A percentile compares a stretch with the other conserved stretches of the same genome.
Evolutionary conservation across 2,888 invertebrate species (phyloP).

Genomic region (Zygogramma bicolorata): DNA sequence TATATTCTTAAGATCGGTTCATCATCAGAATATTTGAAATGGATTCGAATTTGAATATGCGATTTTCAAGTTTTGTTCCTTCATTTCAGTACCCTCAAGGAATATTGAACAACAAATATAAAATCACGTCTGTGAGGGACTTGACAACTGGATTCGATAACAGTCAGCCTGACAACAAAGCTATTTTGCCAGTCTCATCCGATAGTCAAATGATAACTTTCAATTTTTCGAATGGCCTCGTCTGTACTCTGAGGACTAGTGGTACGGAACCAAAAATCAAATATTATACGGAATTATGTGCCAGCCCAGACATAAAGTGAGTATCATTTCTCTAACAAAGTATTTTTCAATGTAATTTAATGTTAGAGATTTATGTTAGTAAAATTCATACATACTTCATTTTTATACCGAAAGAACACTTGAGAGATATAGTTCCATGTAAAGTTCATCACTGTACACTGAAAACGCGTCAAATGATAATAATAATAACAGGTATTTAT

Average conservation of each 20-base stretch:
- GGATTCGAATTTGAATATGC: too few species aligned
- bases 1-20: too few species aligned
- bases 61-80: background rate
- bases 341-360: background rate
- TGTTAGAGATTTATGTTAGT: too few species aligned
- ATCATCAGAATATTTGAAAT: too few species aligned
- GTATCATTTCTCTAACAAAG: constrained; percentile 49
- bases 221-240: constrained; percentile 86
- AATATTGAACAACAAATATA: constrained; percentile 74
- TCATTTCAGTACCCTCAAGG: constrained; percentile 78
- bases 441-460: too few species aligned
- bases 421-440: too few species aligned
- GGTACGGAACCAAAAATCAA: constrained; percentile 99
- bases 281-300: constrained; percentile 94
- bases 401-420: too few species aligned
- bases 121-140: constrained; percentile 83
- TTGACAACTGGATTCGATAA: constrained; percentile 90
- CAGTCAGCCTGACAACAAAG: constrained; percentile 75
- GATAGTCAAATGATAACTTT: constrained; percentile 95
- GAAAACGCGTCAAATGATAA: too few species aligned
- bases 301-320: constrained; percentile 74
- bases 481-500: too few species aligned
- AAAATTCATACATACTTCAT: too few species aligned
- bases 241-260: constrained; percentile 91
- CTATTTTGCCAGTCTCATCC: constrained; percentile 76